Base-by-base conservation (phyloP, 2,113 vertebrate genomes). In the Cygnus buccinator region DNA sequence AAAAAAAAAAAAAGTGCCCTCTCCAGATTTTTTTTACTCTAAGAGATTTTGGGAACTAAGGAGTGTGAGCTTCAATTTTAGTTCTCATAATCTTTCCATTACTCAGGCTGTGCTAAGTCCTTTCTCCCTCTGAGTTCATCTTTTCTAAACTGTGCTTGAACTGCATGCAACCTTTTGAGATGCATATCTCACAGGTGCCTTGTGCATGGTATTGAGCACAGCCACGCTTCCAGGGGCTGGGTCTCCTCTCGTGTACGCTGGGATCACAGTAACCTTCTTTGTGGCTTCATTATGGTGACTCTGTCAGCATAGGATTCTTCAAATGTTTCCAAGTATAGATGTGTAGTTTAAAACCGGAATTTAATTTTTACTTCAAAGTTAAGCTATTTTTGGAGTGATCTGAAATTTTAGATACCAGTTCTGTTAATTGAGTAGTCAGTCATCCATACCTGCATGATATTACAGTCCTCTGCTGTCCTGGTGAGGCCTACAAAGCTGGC, bases 261-360 rank as follows among this genome's bases (percentile, higher is more conserved):
- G 22, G 48, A 78, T 57, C 11, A 10, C 16, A 10, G 33, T 78
- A 80, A 82, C 65, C 35, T 55, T 80, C 50, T 71, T 50, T 18
- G 15, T 80, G 59, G 18, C 41, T 96, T 86, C 31, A 4, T 77
- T 85, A 79, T 43, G 39, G 21, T 54, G 77, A 70, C 85, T 90
- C 33, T 65, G 62, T 85, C 88, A 62, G 73, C 54, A 39, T 28
- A 87, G 35, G 43, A 85, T 75, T 67, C 6, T 21, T 70, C 75
- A 76, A 76, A 46, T 6, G 5, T 33, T 68, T 68, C 72, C 21
- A 62, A 73, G 54, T 39, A 73, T 29, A 57, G 73, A 62, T 44
- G 15, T 57, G 23, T 35, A 90, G 29, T 39, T 83, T 73, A 48
- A 31, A 70, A 79, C 28, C n/a, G 67, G 77, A 84, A 76, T 39